Evolutionary conservation across 2,113 vertebrate species (phyloP).

Genomic region (Leucosticte australis): DNA sequence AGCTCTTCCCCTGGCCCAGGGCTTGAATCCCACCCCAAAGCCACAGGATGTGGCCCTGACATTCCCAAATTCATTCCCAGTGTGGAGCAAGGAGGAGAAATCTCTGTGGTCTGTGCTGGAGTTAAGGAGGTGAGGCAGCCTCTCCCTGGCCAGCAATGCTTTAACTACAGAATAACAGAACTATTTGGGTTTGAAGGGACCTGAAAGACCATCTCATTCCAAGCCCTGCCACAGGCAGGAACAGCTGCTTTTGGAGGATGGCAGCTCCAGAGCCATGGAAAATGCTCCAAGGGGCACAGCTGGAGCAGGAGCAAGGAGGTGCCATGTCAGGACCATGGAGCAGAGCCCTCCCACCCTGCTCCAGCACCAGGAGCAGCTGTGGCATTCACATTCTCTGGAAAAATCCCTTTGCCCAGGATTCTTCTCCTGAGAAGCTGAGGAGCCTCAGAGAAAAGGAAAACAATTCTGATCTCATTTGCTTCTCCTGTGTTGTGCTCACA

Average conservation of each 20-base stretch:
- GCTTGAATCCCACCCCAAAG: not conserved
- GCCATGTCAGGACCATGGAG: fast-evolving
- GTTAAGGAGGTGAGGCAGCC: not conserved
- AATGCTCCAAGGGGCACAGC: not conserved
- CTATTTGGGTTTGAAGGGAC: not conserved
- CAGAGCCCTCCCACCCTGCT: not conserved
- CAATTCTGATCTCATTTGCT: too few relatives aligned
- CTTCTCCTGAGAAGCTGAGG: too few relatives aligned
- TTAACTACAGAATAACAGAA: not conserved
- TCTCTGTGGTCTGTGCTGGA: not conserved
- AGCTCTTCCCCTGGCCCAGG: not conserved
- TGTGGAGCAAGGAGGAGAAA: not conserved
- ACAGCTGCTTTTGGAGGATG: not conserved
- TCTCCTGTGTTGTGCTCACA: too few relatives aligned
- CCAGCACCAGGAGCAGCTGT: not conserved
- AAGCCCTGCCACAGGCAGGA: not conserved
- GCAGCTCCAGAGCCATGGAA: fast-evolving
- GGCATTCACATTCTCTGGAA: too few relatives aligned
- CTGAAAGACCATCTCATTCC: not conserved
- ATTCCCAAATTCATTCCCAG: not conserved
- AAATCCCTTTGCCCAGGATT: too few relatives aligned
- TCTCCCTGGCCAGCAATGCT: not conserved
- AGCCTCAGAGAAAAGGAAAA: too few relatives aligned
- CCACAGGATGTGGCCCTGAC: not conserved
- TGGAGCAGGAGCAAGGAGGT: not conserved